phyloP scores from a whole-genome alignment of 2,113 vertebrate genomes.

The Cebus imitator region DNA sequence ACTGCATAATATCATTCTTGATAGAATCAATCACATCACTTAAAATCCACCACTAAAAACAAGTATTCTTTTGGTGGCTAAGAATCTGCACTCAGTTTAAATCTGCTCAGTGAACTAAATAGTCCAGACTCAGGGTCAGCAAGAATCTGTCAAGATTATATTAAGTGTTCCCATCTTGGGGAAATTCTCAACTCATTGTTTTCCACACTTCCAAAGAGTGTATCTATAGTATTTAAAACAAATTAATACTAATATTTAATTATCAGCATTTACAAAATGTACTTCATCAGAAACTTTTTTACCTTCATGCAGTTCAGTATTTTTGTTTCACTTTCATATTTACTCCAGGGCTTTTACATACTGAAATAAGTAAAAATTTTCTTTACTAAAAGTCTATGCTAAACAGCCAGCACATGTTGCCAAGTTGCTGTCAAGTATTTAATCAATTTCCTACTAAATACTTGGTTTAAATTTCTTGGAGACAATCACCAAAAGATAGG shows the following conservation, averaged over 20 bases:
- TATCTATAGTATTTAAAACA: slow-evolving; percentile 9
- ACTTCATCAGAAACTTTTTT: background rate
- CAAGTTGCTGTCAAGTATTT: background rate
- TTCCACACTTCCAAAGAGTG: background rate
- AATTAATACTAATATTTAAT: background rate
- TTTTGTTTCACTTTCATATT: slow-evolving; percentile 40
- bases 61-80: background rate
- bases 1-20: background rate
- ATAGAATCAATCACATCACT: background rate
- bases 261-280: slow-evolving; percentile 15
- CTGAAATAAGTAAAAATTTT: slow-evolving; percentile 28
- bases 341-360: background rate
- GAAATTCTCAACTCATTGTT: slow-evolving; percentile 16
- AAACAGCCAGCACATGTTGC: background rate
- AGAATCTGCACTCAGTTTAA: slow-evolving; percentile 23
- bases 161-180: background rate
- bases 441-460: slow-evolving; percentile 21
- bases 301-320: background rate
- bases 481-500: background rate
- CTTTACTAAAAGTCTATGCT: slow-evolving; percentile 23
- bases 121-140: slow-evolving; percentile 36
- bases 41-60: slow-evolving; percentile 20
- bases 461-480: background rate
- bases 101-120: slow-evolving; percentile 1
- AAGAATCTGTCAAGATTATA: slow-evolving; percentile 8